A percentile compares a stretch with the other conserved stretches of the same genome.
phyloP scores from a whole-genome alignment of 1,140 invertebrate genomes.

The Brachionus koreanus region DNA sequence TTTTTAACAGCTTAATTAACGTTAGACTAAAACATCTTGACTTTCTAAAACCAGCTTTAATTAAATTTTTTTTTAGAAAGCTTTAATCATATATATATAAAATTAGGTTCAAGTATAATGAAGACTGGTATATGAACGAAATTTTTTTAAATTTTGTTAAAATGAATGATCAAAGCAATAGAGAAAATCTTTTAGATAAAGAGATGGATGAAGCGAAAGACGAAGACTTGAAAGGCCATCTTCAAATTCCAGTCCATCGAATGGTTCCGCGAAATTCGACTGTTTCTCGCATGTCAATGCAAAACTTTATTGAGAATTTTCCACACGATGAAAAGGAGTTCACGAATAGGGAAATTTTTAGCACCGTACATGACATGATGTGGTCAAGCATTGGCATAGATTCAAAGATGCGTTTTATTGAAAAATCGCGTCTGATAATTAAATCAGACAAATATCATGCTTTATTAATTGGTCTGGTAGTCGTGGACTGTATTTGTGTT shows the following conservation, averaged over 20 bases:
- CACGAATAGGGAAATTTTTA: constrained; percentile 2
- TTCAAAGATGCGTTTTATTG: not conserved
- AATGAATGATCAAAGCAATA: not conserved
- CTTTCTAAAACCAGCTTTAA: not conserved
- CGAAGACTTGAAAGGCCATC: not conserved
- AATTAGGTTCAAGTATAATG: not conserved
- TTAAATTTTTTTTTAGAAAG: not conserved
- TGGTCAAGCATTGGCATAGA: not conserved
- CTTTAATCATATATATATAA: too few species aligned
- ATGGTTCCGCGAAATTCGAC: not conserved
- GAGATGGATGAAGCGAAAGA: not conserved
- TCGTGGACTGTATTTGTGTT: constrained; percentile 33
- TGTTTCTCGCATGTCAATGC: not conserved
- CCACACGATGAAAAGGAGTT: not conserved
- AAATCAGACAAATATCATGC: constrained; percentile 12
- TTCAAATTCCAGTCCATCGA: not conserved
- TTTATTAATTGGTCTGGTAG: not conserved
- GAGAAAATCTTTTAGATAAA: not conserved
- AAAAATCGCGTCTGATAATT: not conserved
- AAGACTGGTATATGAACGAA: not conserved
- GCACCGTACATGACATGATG: constrained; percentile 3
- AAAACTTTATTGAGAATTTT: not conserved
- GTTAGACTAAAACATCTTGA: not conserved
- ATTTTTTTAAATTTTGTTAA: not conserved
- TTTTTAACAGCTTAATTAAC: not conserved